Evolutionary conservation across 2,888 invertebrate genomes (phyloP).

Genomic region (Eustalomyia histrio): DNA sequence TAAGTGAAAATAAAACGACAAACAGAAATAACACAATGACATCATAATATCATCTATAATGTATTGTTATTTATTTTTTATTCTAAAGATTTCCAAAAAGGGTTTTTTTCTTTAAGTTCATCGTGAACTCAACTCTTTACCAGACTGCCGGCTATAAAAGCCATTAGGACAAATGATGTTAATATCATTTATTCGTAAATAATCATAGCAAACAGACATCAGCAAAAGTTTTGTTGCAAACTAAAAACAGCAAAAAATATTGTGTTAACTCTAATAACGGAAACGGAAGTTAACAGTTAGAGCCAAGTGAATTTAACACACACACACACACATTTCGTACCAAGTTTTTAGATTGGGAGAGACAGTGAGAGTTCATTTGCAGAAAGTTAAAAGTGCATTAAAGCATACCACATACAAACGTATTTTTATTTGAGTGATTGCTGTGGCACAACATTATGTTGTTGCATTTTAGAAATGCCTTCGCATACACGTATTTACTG

Average conservation of each 20-base stretch:
- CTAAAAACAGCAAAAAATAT: not conserved
- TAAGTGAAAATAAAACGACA: conserved; percentile 17
- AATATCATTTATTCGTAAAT: conserved; percentile 59
- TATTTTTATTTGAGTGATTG: conserved; percentile 10
- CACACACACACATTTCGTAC: conserved; percentile 9
- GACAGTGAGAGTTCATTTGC: conserved; percentile 1
- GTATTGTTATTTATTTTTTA: conserved; percentile 16
- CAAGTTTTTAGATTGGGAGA: no score
- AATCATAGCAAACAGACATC: conserved; percentile 50
- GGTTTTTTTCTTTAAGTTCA: conserved; percentile 7
- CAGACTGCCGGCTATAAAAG: conserved; percentile 61
- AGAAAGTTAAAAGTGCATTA: conserved; percentile 8
- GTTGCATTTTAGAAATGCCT: conserved; percentile 24
- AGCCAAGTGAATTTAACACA: conserved; percentile 7
- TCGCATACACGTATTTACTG: conserved; percentile 2
- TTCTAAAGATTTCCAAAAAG: conserved; percentile 27
- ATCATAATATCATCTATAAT: conserved; percentile 34
- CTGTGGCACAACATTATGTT: conserved; percentile 28
- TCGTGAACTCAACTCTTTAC: not conserved
- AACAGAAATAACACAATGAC: conserved; percentile 20
- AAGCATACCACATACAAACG: not conserved
- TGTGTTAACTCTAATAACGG: not conserved
- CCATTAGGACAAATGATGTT: conserved; percentile 43
- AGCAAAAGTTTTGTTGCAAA: conserved; percentile 9
- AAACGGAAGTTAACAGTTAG: conserved; percentile 55